These are phyloP conservation scores for Ardeotis arabs DNA, from an alignment of 2,113 vertebrate genomes.

Conservation along the genomic window DNA sequence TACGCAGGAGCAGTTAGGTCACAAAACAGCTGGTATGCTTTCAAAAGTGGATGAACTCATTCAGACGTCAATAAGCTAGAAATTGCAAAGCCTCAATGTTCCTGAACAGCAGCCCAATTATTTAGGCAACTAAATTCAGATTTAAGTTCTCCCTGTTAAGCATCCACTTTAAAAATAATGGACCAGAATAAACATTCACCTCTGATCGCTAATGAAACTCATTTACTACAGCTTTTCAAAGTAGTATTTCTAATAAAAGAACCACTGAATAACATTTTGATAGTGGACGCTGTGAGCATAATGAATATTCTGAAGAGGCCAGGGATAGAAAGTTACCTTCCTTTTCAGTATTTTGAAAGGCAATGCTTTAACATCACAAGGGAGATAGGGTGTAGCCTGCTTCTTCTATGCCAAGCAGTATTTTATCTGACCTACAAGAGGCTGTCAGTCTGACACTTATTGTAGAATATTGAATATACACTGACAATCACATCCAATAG, in stretches of 20 bases:
- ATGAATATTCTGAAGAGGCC: slow-evolving; percentile 56
- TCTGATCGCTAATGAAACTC: slow-evolving; percentile 55
- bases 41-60: not conserved
- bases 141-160: slow-evolving; percentile 16
- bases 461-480: slow-evolving; percentile 48
- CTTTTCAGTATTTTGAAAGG: slow-evolving; percentile 49
- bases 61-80: not conserved
- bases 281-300: slow-evolving; percentile 28
- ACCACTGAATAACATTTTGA: slow-evolving; percentile 50
- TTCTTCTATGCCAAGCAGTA: not conserved
- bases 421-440: slow-evolving; percentile 62
- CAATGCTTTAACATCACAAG: slow-evolving; percentile 17
- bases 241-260: slow-evolving; percentile 56
- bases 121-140: not conserved
- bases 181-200: slow-evolving; percentile 27
- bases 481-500: slow-evolving; percentile 36
- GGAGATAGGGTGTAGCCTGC: slow-evolving; percentile 1
- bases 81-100: not conserved
- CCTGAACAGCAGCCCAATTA: not conserved
- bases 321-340: slow-evolving; percentile 57
- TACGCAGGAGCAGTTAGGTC: not conserved
- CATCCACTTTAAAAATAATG: slow-evolving; percentile 55
- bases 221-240: slow-evolving; percentile 59
- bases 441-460: slow-evolving; percentile 35
- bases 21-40: not conserved